A percentile compares a stretch with the other conserved stretches of the same genome.
phyloP scores from a whole-genome alignment of 2,888 invertebrate genomes.

The Epinotia demarniana region DNA sequence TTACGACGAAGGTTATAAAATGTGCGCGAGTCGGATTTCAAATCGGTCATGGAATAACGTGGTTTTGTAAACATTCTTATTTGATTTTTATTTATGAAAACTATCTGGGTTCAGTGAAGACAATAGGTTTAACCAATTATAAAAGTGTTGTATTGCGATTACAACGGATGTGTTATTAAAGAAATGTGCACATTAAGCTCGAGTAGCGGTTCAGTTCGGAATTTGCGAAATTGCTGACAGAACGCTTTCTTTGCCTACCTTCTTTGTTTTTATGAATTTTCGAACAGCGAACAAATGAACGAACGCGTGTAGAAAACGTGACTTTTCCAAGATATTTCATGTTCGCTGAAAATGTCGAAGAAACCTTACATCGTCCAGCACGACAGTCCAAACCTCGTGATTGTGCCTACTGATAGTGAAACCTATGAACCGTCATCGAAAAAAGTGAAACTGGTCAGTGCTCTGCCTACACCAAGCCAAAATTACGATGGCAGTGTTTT shows the following conservation, averaged over 20 bases:
- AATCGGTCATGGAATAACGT: not conserved
- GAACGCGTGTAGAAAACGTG: conserved; percentile 23
- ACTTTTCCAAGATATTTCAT: conserved; percentile 32
- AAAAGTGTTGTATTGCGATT: not conserved
- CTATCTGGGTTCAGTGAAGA: not conserved
- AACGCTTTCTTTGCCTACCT: conserved; percentile 37
- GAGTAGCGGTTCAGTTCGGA: not conserved
- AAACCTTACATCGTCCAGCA: conserved; percentile 50
- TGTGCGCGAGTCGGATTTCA: conserved; percentile 23
- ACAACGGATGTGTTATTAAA: not conserved
- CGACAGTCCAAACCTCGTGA: conserved; percentile 58
- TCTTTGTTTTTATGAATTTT: conserved; percentile 27
- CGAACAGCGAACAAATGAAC: conserved; percentile 38
- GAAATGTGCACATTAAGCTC: not conserved
- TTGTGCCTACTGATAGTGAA: conserved; percentile 51
- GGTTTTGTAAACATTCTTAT: not conserved
- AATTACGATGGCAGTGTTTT: conserved; percentile 28
- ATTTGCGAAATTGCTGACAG: conserved; percentile 31
- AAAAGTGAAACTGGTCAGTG: conserved; percentile 46
- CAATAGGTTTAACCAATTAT: not conserved
- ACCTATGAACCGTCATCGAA: conserved; percentile 47
- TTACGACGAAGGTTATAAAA: conserved; percentile 11
- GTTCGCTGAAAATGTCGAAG: conserved; percentile 47
- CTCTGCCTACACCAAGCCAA: not conserved
- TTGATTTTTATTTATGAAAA: not conserved